Conservation (phyloP, 2,888 invertebrate genomes). For the Drosophila maculinotata region DNA sequence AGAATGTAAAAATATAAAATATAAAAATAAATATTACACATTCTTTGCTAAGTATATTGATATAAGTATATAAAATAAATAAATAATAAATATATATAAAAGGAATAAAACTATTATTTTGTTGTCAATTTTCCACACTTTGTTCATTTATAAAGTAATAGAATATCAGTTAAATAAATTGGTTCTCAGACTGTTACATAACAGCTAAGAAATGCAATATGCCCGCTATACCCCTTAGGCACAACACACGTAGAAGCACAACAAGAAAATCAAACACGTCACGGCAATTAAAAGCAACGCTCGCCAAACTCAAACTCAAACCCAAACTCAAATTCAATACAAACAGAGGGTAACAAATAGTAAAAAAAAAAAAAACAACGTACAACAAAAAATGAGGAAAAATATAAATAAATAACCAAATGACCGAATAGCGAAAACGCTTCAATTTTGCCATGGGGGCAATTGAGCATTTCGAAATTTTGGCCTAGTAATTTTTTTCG, state of each 20-base stretch:
- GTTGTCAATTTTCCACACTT: no score
- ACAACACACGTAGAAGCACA: conserved; percentile 6
- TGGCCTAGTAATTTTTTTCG: conserved; percentile 36
- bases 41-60: no score
- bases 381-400: conserved; percentile 9
- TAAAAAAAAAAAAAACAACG: background rate
- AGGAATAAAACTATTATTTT: no score
- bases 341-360: conserved; percentile 3
- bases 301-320: conserved; percentile 1
- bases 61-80: no score
- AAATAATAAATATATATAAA: no score
- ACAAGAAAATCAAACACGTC: conserved; percentile 65
- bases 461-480: conserved; percentile 51
- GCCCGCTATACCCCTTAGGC: background rate
- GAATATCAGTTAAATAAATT: no score
- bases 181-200: background rate
- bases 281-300: conserved; percentile 70
- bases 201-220: background rate
- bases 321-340: conserved; percentile 16
- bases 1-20: no score
- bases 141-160: no score
- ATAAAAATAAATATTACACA: no score
- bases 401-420: conserved; percentile 26
- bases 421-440: conserved; percentile 29
- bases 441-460: conserved; percentile 37